Base-by-base conservation (phyloP, 2,113 vertebrate species). In the Myiozetetes cayanensis region DNA sequence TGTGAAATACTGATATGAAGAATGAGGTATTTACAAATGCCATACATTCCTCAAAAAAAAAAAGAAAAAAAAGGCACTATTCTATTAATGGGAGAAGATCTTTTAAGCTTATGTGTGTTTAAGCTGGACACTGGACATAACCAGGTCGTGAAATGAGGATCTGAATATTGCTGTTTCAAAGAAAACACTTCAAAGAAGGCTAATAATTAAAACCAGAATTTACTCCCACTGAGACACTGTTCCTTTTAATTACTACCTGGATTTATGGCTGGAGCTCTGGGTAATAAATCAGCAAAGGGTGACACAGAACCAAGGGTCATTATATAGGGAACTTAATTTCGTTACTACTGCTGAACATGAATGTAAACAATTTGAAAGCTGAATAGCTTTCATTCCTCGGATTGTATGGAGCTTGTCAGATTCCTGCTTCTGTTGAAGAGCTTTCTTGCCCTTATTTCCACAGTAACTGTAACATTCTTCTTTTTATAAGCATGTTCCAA, bases 141-240 rank as follows among this genome's bases (percentile, higher is more conserved):
- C 44, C 44, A 86, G 39, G 65, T 46, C 0, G 0, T 86, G 88
- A 94, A 94, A 82, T 46, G n/a, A 90, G 37, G 46, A 46, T 85
- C 76, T 79, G 39, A 92, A 77, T 79, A 44, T 91, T 93, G 62
- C 56, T 85, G 20, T 94, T 96, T 74, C 73, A 83, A 89, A 53
- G 84, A 49, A 27, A 61, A 58, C 53, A 76, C 74, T 91, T 97
- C 94, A 93, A 80, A 94, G 73, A 49, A 90, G 23, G 33, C 66
- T 84, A 73, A 61, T 96, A 95, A 96, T 97, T 96, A 90, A 94
- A 95, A 71, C 2, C 62, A 92, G 76, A 90, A 75, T 94, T 89
- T 77, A 92, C 94, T 96, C 90, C 92, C 77, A 85, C 92, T 76
- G 76, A 89, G 68, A 85, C 62, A 75, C 41, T 93, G 66, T 72